A percentile compares a stretch with the other conserved stretches of the same genome.
phyloP scores from a whole-genome alignment of 1,140 invertebrate genomes.

The Drosophila repletoides region DNA sequence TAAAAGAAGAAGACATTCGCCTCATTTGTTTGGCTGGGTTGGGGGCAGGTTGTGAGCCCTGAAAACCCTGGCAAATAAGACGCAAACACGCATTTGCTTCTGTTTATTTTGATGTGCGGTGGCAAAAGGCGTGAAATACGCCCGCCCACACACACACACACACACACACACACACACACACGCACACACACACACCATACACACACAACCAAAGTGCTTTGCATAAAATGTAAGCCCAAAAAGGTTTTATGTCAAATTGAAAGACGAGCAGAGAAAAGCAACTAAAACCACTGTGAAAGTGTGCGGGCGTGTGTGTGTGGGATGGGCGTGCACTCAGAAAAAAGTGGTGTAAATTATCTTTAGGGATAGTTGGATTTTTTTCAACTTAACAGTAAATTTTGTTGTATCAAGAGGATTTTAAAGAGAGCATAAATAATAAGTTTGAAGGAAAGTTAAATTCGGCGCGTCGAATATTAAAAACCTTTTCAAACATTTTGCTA shows the following conservation, averaged over 20 bases:
- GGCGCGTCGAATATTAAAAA: too few species aligned
- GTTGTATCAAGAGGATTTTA: too few species aligned
- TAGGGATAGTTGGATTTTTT: too few species aligned
- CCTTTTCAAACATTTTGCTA: too few species aligned
- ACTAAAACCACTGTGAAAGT: slow-evolving; percentile 25
- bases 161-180: slow-evolving; percentile 4
- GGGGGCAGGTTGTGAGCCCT: background rate
- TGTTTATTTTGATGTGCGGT: slow-evolving; percentile 68
- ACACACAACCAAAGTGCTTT: slow-evolving; percentile 53
- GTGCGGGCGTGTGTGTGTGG: slow-evolving; percentile 46
- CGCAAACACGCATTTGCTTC: slow-evolving; percentile 32
- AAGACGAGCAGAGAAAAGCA: slow-evolving; percentile 45
- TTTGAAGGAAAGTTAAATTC: too few species aligned
- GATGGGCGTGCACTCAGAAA: too few species aligned
- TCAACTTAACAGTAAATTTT: too few species aligned
- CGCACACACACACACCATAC: background rate
- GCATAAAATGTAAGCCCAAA: slow-evolving; percentile 58
- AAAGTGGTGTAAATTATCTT: too few species aligned
- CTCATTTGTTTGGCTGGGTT: slow-evolving; percentile 60
- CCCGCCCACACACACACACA: background rate
- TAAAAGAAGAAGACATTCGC: slow-evolving; percentile 51
- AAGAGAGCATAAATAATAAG: too few species aligned
- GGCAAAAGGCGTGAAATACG: slow-evolving; percentile 69
- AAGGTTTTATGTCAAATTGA: slow-evolving; percentile 79
- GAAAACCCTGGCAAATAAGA: slow-evolving; percentile 14